These are phyloP conservation scores for Drosophila buzzatii DNA, from an alignment of 2,888 invertebrate genomes.

Conservation along the genomic window DNA sequence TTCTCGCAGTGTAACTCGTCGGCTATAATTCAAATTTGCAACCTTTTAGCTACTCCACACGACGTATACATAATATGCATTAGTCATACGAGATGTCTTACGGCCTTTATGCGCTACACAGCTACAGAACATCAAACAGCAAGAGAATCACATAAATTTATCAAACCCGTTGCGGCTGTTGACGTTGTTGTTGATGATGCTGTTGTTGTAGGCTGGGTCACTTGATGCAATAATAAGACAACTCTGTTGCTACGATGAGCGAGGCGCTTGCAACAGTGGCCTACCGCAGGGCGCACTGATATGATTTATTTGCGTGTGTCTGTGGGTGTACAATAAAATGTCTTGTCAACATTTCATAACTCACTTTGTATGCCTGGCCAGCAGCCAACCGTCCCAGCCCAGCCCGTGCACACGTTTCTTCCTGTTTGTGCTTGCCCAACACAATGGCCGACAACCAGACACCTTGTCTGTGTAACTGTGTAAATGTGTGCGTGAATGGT, in stretches of 20 bases:
- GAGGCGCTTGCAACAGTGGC: conserved; percentile 40
- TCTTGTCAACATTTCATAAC: conserved; percentile 80
- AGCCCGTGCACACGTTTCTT: conserved; percentile 18
- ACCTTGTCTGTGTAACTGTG: conserved; percentile 33
- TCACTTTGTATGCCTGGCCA: conserved; percentile 66
- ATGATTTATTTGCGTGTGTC: conserved; percentile 53
- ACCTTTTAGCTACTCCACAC: conserved; percentile 16
- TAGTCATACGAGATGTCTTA: conserved; percentile 47
- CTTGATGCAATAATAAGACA: conserved; percentile 76
- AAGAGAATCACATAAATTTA: conserved; percentile 56
- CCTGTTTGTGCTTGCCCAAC: conserved; percentile 69
- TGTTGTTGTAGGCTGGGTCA: conserved; percentile 44
- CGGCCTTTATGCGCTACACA: conserved; percentile 19
- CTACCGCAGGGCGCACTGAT: conserved; percentile 26
- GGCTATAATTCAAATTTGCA: conserved; percentile 38
- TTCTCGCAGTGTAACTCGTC: not conserved
- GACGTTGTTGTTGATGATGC: conserved; percentile 9
- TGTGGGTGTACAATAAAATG: conserved; percentile 66
- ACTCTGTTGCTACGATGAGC: conserved; percentile 49
- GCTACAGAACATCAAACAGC: conserved; percentile 9
- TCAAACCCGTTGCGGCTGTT: conserved; percentile 42
- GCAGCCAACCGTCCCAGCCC: not conserved
- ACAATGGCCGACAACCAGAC: conserved; percentile 64
- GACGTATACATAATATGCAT: conserved; percentile 48
- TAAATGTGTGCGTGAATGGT: conserved; percentile 42